Percentiles rank a stretch among this genome's conserved stretches.
These are phyloP conservation scores for Ernsta delagoae DNA, from an alignment of 2,888 invertebrate species.

Conservation along the genomic window DNA sequence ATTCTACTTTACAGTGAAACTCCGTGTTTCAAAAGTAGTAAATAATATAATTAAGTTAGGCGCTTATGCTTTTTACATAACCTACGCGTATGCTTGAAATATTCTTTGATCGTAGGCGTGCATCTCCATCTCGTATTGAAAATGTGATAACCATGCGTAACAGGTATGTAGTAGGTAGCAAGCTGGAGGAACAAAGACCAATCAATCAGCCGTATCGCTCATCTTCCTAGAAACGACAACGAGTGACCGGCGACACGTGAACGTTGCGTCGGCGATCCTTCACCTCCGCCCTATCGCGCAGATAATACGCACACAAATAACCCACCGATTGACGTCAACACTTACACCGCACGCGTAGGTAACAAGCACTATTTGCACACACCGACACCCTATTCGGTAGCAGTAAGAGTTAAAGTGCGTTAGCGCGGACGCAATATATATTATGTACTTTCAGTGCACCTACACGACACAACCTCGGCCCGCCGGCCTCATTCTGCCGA, in stretches of 20 bases:
- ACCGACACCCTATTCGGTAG: constrained; percentile 46
- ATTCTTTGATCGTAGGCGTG: too few relatives aligned
- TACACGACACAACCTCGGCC: constrained; percentile 56
- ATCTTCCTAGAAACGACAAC: constrained; percentile 65
- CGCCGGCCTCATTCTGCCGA: constrained; percentile 66
- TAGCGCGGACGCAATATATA: constrained; percentile 21
- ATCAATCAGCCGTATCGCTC: constrained; percentile 63
- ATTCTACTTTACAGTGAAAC: too few relatives aligned
- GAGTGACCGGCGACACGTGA: constrained; percentile 62
- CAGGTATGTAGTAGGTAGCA: constrained; percentile 37
- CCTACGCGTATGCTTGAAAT: too few relatives aligned
- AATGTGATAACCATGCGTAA: too few relatives aligned
- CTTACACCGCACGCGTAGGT: constrained; percentile 52
- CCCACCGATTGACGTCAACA: constrained; percentile 76
- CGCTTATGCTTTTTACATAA: too few relatives aligned
- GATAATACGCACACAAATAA: constrained; percentile 66
- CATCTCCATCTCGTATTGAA: too few relatives aligned
- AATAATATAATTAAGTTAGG: too few relatives aligned
- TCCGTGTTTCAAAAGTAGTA: too few relatives aligned
- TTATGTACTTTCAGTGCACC: constrained; percentile 44
- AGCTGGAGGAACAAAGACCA: constrained; percentile 63
- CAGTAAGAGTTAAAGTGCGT: constrained; percentile 47
- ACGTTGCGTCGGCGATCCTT: constrained; percentile 67
- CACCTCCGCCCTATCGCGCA: constrained; percentile 62
- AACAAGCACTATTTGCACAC: constrained; percentile 45